Evolutionary conservation across 1,140 invertebrate species (phyloP).

Genomic region (Diploscapter pachys): DNA sequence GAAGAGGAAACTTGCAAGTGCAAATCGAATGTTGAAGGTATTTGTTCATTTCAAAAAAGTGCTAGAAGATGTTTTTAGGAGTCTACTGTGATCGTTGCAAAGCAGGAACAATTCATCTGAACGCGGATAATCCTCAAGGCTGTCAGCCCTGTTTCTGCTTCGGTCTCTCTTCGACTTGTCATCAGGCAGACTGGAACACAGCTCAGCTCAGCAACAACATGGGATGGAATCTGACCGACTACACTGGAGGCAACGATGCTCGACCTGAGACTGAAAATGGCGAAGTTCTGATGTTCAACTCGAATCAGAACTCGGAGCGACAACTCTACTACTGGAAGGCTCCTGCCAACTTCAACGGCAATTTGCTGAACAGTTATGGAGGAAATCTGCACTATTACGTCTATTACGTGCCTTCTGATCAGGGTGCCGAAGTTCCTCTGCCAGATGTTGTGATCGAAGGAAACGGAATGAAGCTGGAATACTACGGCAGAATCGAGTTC

Average conservation of each 20-base stretch:
- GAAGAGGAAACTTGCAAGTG: slow-evolving; percentile 75
- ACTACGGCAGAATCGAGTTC: slow-evolving; percentile 55
- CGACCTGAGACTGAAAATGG: slow-evolving; percentile 49
- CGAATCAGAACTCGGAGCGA: slow-evolving; percentile 68
- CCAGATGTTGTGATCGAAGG: slow-evolving; percentile 80
- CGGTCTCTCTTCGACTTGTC: slow-evolving; percentile 68
- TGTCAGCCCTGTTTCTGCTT: slow-evolving; percentile 89
- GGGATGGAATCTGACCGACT: slow-evolving; percentile 61
- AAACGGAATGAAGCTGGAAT: slow-evolving; percentile 65
- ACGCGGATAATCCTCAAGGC: slow-evolving; percentile 72
- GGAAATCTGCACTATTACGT: slow-evolving; percentile 74
- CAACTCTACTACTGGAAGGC: slow-evolving; percentile 83
- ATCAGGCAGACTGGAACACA: slow-evolving; percentile 25
- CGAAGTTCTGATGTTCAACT: slow-evolving; percentile 51
- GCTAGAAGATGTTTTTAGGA: background rate
- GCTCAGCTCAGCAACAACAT: slow-evolving; percentile 37
- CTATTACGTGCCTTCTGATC: slow-evolving; percentile 79
- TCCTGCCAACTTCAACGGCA: slow-evolving; percentile 67
- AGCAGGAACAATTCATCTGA: slow-evolving; percentile 77
- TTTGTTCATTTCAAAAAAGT: background rate
- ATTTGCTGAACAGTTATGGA: slow-evolving; percentile 74
- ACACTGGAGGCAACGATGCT: slow-evolving; percentile 47
- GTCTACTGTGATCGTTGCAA: slow-evolving; percentile 67
- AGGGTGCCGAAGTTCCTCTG: slow-evolving; percentile 75
- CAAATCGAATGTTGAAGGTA: slow-evolving; percentile 66